These are phyloP conservation scores for Cyprinodon brontotheroides DNA, from an alignment of 2,113 vertebrate species.

Conservation along the genomic window DNA sequence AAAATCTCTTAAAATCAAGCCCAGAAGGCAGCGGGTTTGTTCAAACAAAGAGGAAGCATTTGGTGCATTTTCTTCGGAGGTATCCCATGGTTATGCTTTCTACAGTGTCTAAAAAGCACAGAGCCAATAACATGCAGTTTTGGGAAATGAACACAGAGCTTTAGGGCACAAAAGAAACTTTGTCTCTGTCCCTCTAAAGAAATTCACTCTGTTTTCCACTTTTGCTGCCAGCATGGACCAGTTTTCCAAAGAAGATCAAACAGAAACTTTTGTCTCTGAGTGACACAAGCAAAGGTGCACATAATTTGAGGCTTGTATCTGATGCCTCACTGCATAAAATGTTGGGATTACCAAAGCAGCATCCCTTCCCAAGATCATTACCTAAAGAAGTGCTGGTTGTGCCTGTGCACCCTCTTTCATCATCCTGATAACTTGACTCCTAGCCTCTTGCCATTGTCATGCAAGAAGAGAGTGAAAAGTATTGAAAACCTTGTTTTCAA, in stretches of 20 bases:
- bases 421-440: slow-evolving; percentile 39
- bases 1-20: slow-evolving; percentile 50
- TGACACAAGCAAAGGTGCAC: slow-evolving; percentile 26
- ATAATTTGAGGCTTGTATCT: slow-evolving; percentile 22
- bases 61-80: slow-evolving; percentile 38
- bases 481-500: slow-evolving; percentile 70
- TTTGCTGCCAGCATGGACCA: slow-evolving; percentile 1
- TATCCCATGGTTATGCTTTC: slow-evolving; percentile 40
- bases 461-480: slow-evolving; percentile 46
- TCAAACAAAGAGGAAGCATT: slow-evolving; percentile 34
- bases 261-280: slow-evolving; percentile 19
- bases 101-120: slow-evolving; percentile 35
- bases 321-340: slow-evolving; percentile 21
- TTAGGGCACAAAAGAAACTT: slow-evolving; percentile 46
- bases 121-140: slow-evolving; percentile 34
- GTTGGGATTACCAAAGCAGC: slow-evolving; percentile 45
- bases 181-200: slow-evolving; percentile 40
- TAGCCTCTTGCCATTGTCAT: slow-evolving; percentile 61
- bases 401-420: slow-evolving; percentile 18
- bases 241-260: slow-evolving; percentile 22
- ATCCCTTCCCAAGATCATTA: slow-evolving; percentile 26
- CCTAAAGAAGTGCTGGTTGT: slow-evolving; percentile 44
- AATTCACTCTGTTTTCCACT: slow-evolving; percentile 17
- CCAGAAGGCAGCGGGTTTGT: slow-evolving; percentile 30
- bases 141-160: slow-evolving; percentile 46